Evolutionary conservation across 2,113 vertebrate genomes (phyloP), one percentile per base, ranked within the genome.

Genomic region (Podarcis muralis): DNA sequence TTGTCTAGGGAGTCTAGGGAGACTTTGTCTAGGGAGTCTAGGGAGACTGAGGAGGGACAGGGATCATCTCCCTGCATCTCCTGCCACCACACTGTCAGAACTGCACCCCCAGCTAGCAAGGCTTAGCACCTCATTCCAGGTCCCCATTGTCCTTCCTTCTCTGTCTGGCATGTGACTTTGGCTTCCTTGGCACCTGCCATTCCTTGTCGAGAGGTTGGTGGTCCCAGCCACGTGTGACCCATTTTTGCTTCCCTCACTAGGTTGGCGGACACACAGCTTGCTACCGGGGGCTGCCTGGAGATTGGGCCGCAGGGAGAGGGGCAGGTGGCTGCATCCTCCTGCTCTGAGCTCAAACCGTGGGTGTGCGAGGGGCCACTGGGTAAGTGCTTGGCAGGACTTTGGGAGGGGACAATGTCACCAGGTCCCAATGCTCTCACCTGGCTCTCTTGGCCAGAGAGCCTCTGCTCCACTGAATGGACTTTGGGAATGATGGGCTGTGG

Each of bases 311-410:
- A 23, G 18, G 75, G 59, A 59, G 48, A 76, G 27, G 16, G 25
- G 22, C 32, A 11, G 3, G 4, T 72, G 27, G 81, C 88, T 13
- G 32, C 23, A 12, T 74, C 76, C 6, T 20, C 72, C 1, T 89
- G 91, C 59, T 87, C 76, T 0, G 43, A 48, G 16, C 84, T 68
- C 11, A 89, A 65, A 48, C 75, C 85, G 3, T 92, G 91, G 91
- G 71, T 92, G 53, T 92, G 91, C 8, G 59, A 92, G 53, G 62
- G 88, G 27, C 16, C 48, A 4, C 71, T 53, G 82, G 81, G 91
- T 89, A 40, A 79, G 88, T 25, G 37, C 16, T 40, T 8, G 0
- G 18, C 79, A 6, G 27, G 23, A 11, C 35, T 37, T 23, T 40
- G n/a, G 35, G 3, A 3, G 8, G 86, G 66, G 20, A 12, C 4